Evolutionary conservation across 2,888 invertebrate species (phyloP), one percentile per base, ranked within the genome.

Genomic region (Cepaea hortensis): DNA sequence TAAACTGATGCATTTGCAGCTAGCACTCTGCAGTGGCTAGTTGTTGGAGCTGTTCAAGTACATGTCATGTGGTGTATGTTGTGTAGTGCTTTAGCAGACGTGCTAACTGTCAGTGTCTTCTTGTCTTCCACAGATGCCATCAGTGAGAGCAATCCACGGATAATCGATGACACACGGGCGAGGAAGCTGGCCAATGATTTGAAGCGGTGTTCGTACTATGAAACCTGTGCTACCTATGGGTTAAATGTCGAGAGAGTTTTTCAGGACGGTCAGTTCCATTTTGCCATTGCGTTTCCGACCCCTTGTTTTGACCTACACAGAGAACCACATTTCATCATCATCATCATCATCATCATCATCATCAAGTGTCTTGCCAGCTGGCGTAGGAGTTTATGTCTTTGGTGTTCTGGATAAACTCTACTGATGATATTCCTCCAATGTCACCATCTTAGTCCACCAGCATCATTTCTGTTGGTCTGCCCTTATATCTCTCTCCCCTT

Each of bases 151-250:
- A 98, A 97, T 96, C 98, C 98, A 87, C 96, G 99, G 91, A 97
- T 98, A 89, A 98, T 99, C 93, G 98, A 98, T 95, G 99, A 99
- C 95, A 96, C 97, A 88, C 96, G 98, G 91, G 99, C 98, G 90
- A 96, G 98, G 93, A 98, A 98, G 95, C 95, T 99, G 95, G 98
- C 98, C 90, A 97, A 96, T 94, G 98, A 98, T 95, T 96, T 99
- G 94, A 97, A 97, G 95, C 96, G 98, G 94, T 98, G 98, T 95
- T 97, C 98, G 86, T 98, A 99, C 96, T 99, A 98, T 95, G 99
- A 99, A 95, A 99, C 99, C 81, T 98, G 98, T 95, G 98, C 99
- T 93, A 98, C 98, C 91, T 99, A 98, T 95, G 99, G 99, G 90
- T 96, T 98, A 91, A 99, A 99, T 95, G 99, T 99, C 86, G 99